Percentiles rank a stretch among this genome's conserved stretches.
Conservation (phyloP, 2,888 invertebrate genomes). For the Meta bourneti region DNA sequence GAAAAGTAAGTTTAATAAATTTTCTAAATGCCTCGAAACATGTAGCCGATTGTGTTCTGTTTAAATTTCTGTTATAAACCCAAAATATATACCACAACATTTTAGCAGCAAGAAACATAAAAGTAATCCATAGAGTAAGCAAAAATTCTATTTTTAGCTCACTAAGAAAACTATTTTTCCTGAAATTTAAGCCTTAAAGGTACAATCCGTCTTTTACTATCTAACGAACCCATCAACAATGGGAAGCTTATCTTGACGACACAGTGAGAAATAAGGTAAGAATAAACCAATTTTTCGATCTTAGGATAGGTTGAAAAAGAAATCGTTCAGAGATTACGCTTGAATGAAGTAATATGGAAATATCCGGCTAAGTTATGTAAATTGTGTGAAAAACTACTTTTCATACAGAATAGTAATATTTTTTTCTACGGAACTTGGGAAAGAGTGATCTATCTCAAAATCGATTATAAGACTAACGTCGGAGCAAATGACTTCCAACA, state of each 20-base stretch:
- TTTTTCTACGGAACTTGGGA: not conserved
- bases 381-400: not conserved
- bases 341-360: not conserved
- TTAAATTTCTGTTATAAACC: not conserved
- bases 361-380: not conserved
- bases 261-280: not conserved
- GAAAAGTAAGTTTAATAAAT: too few relatives aligned
- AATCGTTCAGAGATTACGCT: not conserved
- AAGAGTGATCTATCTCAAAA: not conserved
- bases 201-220: not conserved
- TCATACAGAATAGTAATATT: not conserved
- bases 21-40: too few relatives aligned
- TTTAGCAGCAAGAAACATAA: not conserved
- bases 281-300: not conserved
- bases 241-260: not conserved
- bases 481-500: constrained; percentile 17
- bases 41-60: not conserved
- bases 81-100: not conserved
- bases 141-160: not conserved
- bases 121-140: not conserved
- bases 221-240: not conserved
- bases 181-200: not conserved
- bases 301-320: not conserved
- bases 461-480: not conserved
- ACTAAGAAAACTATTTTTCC: not conserved